phyloP scores from a whole-genome alignment of 35 echinoderm and acorn worm species.

The Ptychodera flava region DNA sequence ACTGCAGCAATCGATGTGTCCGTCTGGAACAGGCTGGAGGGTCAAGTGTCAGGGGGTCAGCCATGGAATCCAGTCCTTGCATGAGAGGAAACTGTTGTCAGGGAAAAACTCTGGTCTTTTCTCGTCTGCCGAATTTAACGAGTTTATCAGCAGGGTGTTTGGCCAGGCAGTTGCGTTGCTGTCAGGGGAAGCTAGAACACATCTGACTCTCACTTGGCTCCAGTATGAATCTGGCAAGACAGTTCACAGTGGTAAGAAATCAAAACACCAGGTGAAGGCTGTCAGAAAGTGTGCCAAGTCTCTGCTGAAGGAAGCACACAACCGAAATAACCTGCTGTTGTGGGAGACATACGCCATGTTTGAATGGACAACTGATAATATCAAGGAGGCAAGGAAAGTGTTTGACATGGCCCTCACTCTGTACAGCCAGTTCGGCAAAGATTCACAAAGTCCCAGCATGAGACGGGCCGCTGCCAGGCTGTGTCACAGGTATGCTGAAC shows the following conservation, averaged over 20 bases:
- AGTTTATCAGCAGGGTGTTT: conserved; percentile 33
- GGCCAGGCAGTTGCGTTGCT: conserved; percentile 15
- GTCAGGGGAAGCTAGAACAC: background rate
- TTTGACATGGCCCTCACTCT: conserved; percentile 66
- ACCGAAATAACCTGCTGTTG: conserved; percentile 67
- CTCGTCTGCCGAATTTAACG: background rate
- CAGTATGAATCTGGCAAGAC: conserved; percentile 2
- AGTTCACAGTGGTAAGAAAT: conserved; percentile 12
- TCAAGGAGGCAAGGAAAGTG: conserved; percentile 48
- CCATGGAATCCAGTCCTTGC: background rate
- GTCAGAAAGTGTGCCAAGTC: conserved; percentile 80
- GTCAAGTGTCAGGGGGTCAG: background rate
- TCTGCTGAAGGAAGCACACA: conserved; percentile 40
- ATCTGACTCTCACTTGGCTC: conserved; percentile 8
- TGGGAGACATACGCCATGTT: conserved; percentile 71
- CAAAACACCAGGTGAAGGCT: conserved; percentile 50
- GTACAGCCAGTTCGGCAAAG: conserved; percentile 27
- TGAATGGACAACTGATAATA: conserved; percentile 70
- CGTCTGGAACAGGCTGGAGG: background rate
- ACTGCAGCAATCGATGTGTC: background rate
- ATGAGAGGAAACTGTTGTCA: background rate
- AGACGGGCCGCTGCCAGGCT: conserved; percentile 25
- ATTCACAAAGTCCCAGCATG: conserved; percentile 8
- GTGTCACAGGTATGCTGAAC: conserved; percentile 30
- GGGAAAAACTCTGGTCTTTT: background rate